Evolutionary conservation across 2,113 vertebrate genomes (phyloP), one percentile per base, ranked within the genome.

Genomic region (Peromyscus leucopus): DNA sequence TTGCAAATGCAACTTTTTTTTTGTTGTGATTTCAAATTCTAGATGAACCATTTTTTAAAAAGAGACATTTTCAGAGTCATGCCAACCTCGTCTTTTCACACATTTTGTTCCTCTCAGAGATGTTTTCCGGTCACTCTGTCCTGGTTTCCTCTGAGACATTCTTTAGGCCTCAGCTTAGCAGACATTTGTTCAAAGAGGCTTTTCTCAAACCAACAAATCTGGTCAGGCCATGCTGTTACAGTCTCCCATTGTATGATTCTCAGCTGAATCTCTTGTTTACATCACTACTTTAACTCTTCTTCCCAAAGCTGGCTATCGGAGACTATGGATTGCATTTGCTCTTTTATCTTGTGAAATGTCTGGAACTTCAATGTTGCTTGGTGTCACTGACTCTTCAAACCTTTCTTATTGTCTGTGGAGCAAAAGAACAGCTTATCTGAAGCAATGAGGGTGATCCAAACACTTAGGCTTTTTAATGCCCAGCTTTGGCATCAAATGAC

Each of bases 1-100:
- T 26, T 69, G 26, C 39, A 46, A 59, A 65, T 86, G 67, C 84
- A 80, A 48, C 65, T 39, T 22, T n/a, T 21, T n/a, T 55, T 28
- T 59, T 83, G 31, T 39, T 80, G 69, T 83, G 31, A 75, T 92
- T 96, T 85, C 82, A 91, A 71, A 28, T 19, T 86, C 82, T n/a
- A 51, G 48, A 51, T 19, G 48, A 86, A 55, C 26, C 46, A 7
- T 61, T 90, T 36, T 84, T 83, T 72, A 57, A 75, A 82, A 79
- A 76, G 65, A 87, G 28, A 86, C 78, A 48, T 22, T 4, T 36
- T 65, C n/a, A 31, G 91, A 95, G 42, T 92, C 63, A 59, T n/a
- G 11, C 39, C 28, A 85, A 15, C 17, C 39, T 59, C 6, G 39
- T 80, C 80, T 13, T 28, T 86, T 82, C 67, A 31, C n/a, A 39